phyloP scores from a whole-genome alignment of 2,797 vertebrate genomes.

The Crax fasciolata region DNA sequence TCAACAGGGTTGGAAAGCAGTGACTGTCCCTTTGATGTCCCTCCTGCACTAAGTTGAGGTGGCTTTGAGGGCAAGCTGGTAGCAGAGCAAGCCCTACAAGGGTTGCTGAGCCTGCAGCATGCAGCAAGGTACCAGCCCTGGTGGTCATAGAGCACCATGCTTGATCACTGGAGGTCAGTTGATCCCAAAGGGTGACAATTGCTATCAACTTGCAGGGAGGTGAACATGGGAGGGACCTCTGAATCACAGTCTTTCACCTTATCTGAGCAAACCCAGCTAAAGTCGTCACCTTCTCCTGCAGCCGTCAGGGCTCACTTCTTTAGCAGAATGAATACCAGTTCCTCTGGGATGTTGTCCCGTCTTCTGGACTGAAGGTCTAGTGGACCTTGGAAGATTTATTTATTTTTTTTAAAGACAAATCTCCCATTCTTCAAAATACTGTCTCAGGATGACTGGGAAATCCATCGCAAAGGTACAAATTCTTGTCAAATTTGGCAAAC shows the following conservation, averaged over 20 bases:
- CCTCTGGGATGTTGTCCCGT: background rate
- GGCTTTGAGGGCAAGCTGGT: background rate
- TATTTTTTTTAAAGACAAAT: background rate
- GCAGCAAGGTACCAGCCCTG: background rate
- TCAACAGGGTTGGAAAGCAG: fast-evolving
- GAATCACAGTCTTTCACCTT: background rate
- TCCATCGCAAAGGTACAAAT: background rate
- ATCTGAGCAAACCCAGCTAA: background rate
- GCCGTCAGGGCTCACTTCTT: background rate
- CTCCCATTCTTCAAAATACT: background rate
- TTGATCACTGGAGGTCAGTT: background rate
- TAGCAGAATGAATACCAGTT: background rate
- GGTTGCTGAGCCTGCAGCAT: fast-evolving
- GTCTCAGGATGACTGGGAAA: background rate
- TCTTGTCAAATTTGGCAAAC: slow-evolving; percentile 3
- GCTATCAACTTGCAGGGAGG: background rate
- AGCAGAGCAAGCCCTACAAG: background rate
- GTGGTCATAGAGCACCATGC: fast-evolving
- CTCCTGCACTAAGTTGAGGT: background rate
- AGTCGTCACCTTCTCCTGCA: background rate
- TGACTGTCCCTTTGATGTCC: background rate
- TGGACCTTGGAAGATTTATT: background rate
- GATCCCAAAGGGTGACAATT: fast-evolving
- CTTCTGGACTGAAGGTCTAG: background rate
- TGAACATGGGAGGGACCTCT: background rate